Base-by-base conservation (phyloP, 2,888 invertebrate species). In the Colostygia pectinataria region DNA sequence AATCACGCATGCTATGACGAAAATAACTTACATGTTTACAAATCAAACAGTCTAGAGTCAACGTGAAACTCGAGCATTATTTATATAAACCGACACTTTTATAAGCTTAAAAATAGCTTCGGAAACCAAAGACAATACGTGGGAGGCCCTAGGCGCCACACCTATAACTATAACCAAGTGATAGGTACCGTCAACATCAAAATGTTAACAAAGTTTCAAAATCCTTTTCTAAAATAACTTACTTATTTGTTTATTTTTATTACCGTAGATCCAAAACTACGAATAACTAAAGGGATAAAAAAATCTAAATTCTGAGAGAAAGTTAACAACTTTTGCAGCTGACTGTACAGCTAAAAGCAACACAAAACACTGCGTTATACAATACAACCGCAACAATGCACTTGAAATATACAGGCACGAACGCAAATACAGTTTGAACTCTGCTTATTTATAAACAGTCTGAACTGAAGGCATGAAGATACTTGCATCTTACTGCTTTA, bases 301-400 rank as follows among this genome's bases (percentile, higher is more conserved):
- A n/a, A n/a, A n/a, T n/a, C n/a, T n/a, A n/a, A n/a, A n/a, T n/a
- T n/a, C n/a, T n/a, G n/a, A n/a, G n/a, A n/a, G n/a, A n/a, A n/a
- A n/a, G n/a, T n/a, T n/a, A n/a, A n/a, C n/a, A n/a, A n/a, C n/a
- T n/a, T n/a, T n/a, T n/a, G n/a, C n/a, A n/a, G n/a, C n/a, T n/a
- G n/a, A n/a, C n/a, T n/a, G n/a, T n/a, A n/a, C n/a, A n/a, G n/a
- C n/a, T n/a, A 27, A 20, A 28, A n/a, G 13, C 32, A 23, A 13
- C 24, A 39, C 10, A 20, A 9, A 48, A 32, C 32, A 32, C 34
- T 20, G 36, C 15, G 49, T 32, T 29, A 33, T 39, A 46, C 27
- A 46, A 33, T 39, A 46, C 27, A 46, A 31, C 37, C 58, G 63
- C 56, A 70, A 69, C 70, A 75, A 72, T 74, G 63, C 69, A 67